Evolutionary conservation across 2,797 vertebrate species (phyloP), one percentile per base, ranked within the genome.

Genomic region (Tenualosa ilisha): DNA sequence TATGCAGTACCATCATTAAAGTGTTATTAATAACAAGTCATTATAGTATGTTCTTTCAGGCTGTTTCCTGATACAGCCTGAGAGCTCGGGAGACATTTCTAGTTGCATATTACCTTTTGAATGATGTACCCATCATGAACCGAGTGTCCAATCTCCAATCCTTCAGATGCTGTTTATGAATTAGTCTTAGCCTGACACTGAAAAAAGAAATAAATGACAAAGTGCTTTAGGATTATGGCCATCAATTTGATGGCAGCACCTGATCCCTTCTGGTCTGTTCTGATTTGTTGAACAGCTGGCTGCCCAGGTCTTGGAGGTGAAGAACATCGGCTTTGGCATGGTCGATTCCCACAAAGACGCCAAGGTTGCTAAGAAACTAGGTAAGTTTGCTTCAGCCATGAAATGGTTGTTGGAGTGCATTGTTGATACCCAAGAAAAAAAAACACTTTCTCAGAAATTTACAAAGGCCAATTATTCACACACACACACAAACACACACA

Each of bases 321-420:
- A 97, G 87, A 96, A 95, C 75, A 95, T 99, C 0, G 98, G 97
- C 3, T 99, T 99, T 81, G 97, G 97, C 83, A 96, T 97, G 95
- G 95, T 99, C 0, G 98, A 99, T 92, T 95, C 97, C 82, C 96
- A 97, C 87, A 98, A 97, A 92, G 97, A 99, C 53, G 94, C 96
- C 88, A 99, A 98, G 85, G 96, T 99, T 83, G 97, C 98, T 72
- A 98, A 97, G 94, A 99, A 97, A 91, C 92, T 99, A 81, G 97
- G 98, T 98, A 88, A 93, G 94, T 91, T 20, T n/a, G 31, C 40
- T 15, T 24, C 37, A 63, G 56, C 24, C 63, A 24, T 63, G 59
- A 24, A 63, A 63, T 63, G 5, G 59, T n/a, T 63, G n/a, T 63
- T n/a, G 24, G n/a, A 9, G 59, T 63, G 17, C 54, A 24, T 72